Base-by-base conservation (phyloP, 2,888 invertebrate species). In the Chelonus formosanus region DNA sequence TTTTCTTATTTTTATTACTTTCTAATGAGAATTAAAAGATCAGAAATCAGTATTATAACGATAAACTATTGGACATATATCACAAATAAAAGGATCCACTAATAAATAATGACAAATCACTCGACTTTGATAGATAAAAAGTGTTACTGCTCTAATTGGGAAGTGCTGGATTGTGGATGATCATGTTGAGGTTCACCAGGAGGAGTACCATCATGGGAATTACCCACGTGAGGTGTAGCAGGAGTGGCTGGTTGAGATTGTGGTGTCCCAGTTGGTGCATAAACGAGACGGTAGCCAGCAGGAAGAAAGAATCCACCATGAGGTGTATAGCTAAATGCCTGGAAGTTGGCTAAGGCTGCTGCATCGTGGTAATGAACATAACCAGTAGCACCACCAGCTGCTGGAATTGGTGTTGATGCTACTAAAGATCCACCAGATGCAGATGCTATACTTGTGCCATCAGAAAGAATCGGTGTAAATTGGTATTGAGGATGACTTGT, bases 281-380 rank as follows among this genome's bases (percentile, higher is more conserved):
- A 84, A 47, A 83, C 76, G 44, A 82, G 68, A 44, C 81, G 74
- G 64, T 82, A 83, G 50, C 83, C 83, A 57, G 83, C 78, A 3
- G 84, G 82, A 60, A 83, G 69, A 64, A 82, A 82, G 72, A 83
- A 81, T 44, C 84, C 78, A n/a, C 82, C 79, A 57, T 81, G 79
- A 2, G 82, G 74, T 6, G 82, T 75, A 65, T 79, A 81, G 57
- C 78, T 77, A 54, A 82, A 84, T 4, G 81, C 72, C 67, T 79
- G 81, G 68, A 83, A 78, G 70, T 81, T 80, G 43, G 78, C 63
- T 59, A 80, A 67, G n/a, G 75, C 65, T 20, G 79, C 71, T 58
- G 76, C 73, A 48, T 81, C 80, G 57, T 80, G 79, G 68, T 80
- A 79, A 20, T 80, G 80, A 10, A 80, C 70, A 55, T 77, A 79